Conservation (phyloP, 2,113 vertebrate genomes). For the Leptodactylus fuscus region DNA sequence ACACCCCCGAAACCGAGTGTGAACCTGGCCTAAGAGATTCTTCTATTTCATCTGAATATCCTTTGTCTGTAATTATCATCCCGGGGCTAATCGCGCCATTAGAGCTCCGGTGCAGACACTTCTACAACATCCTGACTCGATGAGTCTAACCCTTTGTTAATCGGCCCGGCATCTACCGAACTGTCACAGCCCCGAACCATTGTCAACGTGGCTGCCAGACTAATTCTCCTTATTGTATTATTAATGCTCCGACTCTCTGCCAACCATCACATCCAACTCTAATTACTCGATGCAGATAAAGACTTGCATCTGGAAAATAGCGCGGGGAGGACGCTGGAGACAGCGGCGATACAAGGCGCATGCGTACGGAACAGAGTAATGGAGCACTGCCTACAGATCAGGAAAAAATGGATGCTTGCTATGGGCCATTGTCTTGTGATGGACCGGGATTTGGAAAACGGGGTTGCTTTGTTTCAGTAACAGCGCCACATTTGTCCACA, state of each 20-base stretch:
- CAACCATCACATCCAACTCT: slow-evolving; percentile 4
- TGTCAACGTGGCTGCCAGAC: slow-evolving; percentile 22
- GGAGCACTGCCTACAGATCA: not conserved
- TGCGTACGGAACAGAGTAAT: no score
- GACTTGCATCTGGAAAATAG: slow-evolving; percentile 6
- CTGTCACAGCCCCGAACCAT: slow-evolving; percentile 18
- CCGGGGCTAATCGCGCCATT: slow-evolving; percentile 2
- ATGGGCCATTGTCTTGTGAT: no score
- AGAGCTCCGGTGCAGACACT: not conserved
- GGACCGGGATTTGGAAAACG: no score
- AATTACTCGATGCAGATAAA: slow-evolving; percentile 9
- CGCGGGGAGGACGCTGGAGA: not conserved
- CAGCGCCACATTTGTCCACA: no score
- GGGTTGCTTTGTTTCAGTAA: no score
- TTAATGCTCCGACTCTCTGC: slow-evolving; percentile 35
- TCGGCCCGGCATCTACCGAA: slow-evolving; percentile 25
- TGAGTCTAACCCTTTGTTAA: slow-evolving; percentile 3
- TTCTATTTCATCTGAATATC: not conserved
- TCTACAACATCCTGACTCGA: not conserved
- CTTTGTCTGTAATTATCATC: not conserved
- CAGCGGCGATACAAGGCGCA: not conserved
- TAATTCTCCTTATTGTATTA: slow-evolving; percentile 40
- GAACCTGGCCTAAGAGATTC: no score
- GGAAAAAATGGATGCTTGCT: no score
- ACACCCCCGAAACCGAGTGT: no score